A percentile compares a stretch with the other conserved stretches of the same genome.
Evolutionary conservation across 1,140 invertebrate species (phyloP).

Genomic region (Scaptomyza hsui): DNA sequence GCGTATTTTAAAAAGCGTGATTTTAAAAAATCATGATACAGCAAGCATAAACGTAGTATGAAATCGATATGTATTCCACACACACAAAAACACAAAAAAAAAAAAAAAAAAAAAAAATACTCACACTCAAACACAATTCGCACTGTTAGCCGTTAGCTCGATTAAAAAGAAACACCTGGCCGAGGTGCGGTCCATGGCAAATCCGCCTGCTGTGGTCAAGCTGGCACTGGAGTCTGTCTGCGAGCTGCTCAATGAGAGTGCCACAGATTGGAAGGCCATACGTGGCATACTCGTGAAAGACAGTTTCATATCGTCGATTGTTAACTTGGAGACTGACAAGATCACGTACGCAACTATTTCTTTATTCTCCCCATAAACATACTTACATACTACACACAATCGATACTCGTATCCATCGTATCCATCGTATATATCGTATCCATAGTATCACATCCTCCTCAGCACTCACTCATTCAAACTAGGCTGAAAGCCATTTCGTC

Average conservation of each 20-base stretch:
- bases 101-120: conserved; percentile 29
- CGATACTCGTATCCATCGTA: conserved; percentile 72
- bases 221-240: conserved; percentile 98
- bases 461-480: conserved; percentile 2
- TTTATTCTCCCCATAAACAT: conserved; percentile 57
- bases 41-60: no score
- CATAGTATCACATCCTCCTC: conserved; percentile 25
- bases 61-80: conserved; percentile 38
- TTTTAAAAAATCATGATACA: no score
- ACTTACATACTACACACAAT: conserved; percentile 10
- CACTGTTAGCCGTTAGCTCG: conserved; percentile 92
- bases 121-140: conserved; percentile 30
- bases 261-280: conserved; percentile 97
- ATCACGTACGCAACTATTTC: conserved; percentile 91
- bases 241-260: conserved; percentile 93
- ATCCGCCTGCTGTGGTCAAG: conserved; percentile 96
- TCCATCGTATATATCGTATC: conserved; percentile 26
- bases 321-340: conserved; percentile 98
- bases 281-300: conserved; percentile 97
- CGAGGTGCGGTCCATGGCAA: conserved; percentile 97
- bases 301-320: conserved; percentile 98
- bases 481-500: neutral
- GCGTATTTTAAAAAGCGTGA: no score
- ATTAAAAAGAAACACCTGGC: conserved; percentile 98
- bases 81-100: conserved; percentile 22